Conservation (phyloP, 2,113 vertebrate genomes). For the Brachyhypopomus occidentalis region DNA sequence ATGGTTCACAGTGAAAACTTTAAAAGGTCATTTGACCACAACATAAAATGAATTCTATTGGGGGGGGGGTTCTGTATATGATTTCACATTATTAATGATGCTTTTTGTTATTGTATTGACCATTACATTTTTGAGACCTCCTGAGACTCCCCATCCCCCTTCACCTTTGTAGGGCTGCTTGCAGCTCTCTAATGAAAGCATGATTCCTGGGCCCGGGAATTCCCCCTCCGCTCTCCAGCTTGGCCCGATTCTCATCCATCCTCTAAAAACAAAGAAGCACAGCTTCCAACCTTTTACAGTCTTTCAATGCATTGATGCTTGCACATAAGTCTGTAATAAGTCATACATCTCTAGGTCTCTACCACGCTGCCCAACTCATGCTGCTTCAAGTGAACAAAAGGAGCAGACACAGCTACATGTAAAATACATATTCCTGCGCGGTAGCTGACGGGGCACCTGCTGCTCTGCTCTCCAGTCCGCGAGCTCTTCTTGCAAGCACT, state of each 20-base stretch:
- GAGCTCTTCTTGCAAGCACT: constrained; percentile 71
- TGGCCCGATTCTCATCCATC: constrained; percentile 56
- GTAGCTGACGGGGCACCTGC: constrained; percentile 62
- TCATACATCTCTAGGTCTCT: no score
- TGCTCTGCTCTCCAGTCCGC: constrained; percentile 54
- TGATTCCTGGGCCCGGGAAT: constrained; percentile 55
- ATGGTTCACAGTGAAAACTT: not conserved
- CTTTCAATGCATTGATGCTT: not conserved
- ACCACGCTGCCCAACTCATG: not conserved
- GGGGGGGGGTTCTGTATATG: not conserved
- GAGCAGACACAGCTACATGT: no score
- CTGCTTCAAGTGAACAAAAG: no score
- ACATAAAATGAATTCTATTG: not conserved
- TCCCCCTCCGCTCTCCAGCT: constrained; percentile 48
- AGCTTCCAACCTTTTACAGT: not conserved
- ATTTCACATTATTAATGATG: not conserved
- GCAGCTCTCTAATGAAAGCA: constrained; percentile 70
- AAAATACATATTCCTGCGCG: not conserved
- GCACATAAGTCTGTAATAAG: not conserved
- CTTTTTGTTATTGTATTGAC: not conserved
- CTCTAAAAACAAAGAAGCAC: constrained; percentile 64
- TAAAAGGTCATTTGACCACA: not conserved
- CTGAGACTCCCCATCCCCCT: not conserved
- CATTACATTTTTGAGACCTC: not conserved
- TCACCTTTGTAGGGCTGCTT: constrained; percentile 71